phyloP scores from a whole-genome alignment of 2,888 invertebrate genomes.

The Cheilosia scutellata region DNA sequence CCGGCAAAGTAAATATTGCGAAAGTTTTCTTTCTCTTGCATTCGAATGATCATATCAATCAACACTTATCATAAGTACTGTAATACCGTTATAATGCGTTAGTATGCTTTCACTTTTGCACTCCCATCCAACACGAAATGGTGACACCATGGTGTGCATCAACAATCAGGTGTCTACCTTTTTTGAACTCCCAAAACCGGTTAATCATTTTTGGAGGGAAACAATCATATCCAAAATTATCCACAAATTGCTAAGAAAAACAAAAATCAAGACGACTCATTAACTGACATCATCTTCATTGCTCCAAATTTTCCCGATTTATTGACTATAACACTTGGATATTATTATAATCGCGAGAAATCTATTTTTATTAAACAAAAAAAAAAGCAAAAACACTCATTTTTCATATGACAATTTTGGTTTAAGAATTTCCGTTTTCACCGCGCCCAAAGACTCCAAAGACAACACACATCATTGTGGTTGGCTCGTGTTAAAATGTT shows the following conservation, averaged over 20 bases:
- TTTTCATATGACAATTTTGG: constrained; percentile 54
- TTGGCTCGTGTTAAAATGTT: constrained; percentile 22
- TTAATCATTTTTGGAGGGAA: constrained; percentile 56
- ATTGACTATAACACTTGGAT: constrained; percentile 4
- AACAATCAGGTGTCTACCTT: constrained; percentile 20
- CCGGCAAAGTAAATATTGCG: constrained; percentile 45
- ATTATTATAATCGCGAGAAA: constrained; percentile 47
- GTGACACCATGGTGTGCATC: constrained; percentile 37
- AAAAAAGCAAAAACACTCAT: neutral
- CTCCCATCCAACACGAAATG: constrained; percentile 15
- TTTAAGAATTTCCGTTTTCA: constrained; percentile 11
- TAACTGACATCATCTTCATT: constrained; percentile 66
- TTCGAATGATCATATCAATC: constrained; percentile 28
- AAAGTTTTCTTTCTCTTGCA: constrained; percentile 1
- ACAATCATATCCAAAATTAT: constrained; percentile 40
- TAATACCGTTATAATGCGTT: neutral
- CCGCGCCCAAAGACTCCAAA: constrained; percentile 10
- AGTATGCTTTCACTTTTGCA: constrained; percentile 62
- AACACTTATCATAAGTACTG: constrained; percentile 9
- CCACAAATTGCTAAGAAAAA: constrained; percentile 5
- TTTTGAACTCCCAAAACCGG: constrained; percentile 29
- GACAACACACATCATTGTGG: constrained; percentile 5
- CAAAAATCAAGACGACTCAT: constrained; percentile 30
- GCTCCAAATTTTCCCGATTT: constrained; percentile 26
- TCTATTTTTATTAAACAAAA: constrained; percentile 66